Base-by-base conservation (phyloP, 2,888 invertebrate genomes). In the Xanthorhoe spadicearia region DNA sequence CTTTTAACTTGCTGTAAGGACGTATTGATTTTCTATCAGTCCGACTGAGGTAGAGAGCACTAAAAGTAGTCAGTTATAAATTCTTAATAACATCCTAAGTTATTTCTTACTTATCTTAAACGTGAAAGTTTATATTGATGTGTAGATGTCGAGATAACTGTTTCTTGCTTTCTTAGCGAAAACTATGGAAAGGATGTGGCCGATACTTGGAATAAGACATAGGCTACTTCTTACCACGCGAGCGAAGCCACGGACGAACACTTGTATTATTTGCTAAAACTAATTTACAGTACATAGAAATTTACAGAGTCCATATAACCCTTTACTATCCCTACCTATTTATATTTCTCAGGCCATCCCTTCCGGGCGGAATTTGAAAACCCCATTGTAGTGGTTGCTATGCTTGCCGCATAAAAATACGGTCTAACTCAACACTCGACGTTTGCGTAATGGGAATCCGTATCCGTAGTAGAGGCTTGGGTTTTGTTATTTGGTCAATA, bases 261-360 rank as follows among this genome's bases (percentile, higher is more conserved):
- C n/a, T 23, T 32, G 8, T 32, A 32, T 1, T 32, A 32, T 32
- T 32, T 32, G 32, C 32, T 43, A 13, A 9, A 38, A 38, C 38
- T 38, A 38, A 38, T 8, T 35, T 38, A 38, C 38, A 52, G 19
- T 23, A 58, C 56, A 38, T 23, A 65, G 52, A 61, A 15, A 43
- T 61, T 54, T 61, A 38, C 32, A 35, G 23, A 57, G 49, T n/a
- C 48, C 53, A 63, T 23, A 60, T 54, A 49, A 54, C 52, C 60
- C 67, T 60, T 52, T 35, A 35, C 49, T 53, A 67, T 57, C 43
- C 46, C 52, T 63, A 59, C 55, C 59, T 67, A 56, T 64, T 43
- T 56, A 32, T 2, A 61, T 52, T 43, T 64, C 8, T 57, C 57
- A 53, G 43, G 8, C 50, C 28, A 61, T 64, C 68, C 68, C 64